Evolutionary conservation across 1,140 invertebrate species (phyloP).

Genomic region (Spodoptera frugiperda): DNA sequence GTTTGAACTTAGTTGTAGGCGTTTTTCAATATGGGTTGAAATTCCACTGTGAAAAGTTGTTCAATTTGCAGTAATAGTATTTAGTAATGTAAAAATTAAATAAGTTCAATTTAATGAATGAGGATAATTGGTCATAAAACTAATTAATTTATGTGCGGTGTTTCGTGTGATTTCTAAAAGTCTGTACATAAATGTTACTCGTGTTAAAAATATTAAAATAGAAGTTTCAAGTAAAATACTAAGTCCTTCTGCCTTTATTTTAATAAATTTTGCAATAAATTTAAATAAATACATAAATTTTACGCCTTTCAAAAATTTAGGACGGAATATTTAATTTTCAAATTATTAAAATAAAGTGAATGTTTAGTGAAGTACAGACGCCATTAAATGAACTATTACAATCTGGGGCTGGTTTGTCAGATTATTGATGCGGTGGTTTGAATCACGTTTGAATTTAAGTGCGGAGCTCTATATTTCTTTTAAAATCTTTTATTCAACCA

Average conservation of each 20-base stretch:
- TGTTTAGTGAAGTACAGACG: conserved; percentile 76
- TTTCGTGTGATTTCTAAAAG: conserved; percentile 28
- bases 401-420: conserved; percentile 76
- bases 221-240: not conserved
- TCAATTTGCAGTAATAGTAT: not conserved
- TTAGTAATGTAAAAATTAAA: not conserved
- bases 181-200: conserved; percentile 44
- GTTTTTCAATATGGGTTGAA: conserved; percentile 3
- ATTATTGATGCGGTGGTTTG: conserved; percentile 86
- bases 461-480: conserved; percentile 74
- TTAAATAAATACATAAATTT: not conserved
- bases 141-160: conserved; percentile 38
- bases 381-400: conserved; percentile 65
- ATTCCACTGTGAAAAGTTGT: conserved; percentile 1
- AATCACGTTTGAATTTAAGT: conserved; percentile 85
- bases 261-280: too few species aligned
- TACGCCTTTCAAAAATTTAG: not conserved
- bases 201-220: not conserved
- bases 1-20: conserved; percentile 3
- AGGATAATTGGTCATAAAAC: conserved; percentile 35
- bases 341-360: conserved; percentile 64
- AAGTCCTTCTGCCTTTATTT: too few species aligned
- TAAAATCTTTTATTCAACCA: conserved; percentile 59
- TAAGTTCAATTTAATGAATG: not conserved
- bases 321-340: not conserved